These are phyloP conservation scores for Andricus curvator DNA, from an alignment of 2,888 invertebrate genomes.

Conservation along the genomic window DNA sequence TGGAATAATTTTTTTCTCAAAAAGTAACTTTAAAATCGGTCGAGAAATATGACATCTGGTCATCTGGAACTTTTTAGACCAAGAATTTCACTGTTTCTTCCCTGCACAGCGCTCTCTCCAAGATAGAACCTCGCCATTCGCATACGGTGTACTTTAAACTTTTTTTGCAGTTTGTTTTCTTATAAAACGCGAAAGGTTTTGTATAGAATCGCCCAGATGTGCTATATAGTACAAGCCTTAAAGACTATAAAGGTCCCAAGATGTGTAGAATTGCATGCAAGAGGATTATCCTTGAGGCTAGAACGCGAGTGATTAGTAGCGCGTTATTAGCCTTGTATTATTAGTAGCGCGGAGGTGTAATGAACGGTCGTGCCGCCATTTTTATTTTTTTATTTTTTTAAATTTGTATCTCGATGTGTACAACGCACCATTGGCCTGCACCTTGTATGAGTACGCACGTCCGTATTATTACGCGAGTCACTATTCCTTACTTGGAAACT, in stretches of 20 bases:
- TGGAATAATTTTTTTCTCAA: no score
- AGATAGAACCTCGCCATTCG: no score
- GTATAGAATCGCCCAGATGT: no score
- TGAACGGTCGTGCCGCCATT: conserved; percentile 16
- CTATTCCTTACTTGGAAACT: conserved; percentile 24
- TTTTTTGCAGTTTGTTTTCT: neutral
- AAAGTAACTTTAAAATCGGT: no score
- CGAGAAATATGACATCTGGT: no score
- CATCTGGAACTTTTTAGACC: no score
- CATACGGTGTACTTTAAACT: no score
- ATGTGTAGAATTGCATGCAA: conserved; percentile 6
- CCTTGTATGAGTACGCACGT: conserved; percentile 23
- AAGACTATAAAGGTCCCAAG: neutral
- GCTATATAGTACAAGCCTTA: no score
- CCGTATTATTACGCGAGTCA: conserved; percentile 37
- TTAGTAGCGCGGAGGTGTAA: conserved; percentile 30
- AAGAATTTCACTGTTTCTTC: no score
- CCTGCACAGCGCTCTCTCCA: no score
- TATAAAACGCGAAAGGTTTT: no score
- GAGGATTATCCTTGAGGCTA: conserved; percentile 40
- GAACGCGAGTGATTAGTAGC: conserved; percentile 35
- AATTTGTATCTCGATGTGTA: conserved; percentile 18
- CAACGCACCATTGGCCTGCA: neutral
- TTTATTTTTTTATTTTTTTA: neutral
- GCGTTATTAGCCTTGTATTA: neutral